These are phyloP conservation scores for Crocidura indochinensis DNA, from an alignment of 2,797 vertebrate species.

Conservation along the genomic window DNA sequence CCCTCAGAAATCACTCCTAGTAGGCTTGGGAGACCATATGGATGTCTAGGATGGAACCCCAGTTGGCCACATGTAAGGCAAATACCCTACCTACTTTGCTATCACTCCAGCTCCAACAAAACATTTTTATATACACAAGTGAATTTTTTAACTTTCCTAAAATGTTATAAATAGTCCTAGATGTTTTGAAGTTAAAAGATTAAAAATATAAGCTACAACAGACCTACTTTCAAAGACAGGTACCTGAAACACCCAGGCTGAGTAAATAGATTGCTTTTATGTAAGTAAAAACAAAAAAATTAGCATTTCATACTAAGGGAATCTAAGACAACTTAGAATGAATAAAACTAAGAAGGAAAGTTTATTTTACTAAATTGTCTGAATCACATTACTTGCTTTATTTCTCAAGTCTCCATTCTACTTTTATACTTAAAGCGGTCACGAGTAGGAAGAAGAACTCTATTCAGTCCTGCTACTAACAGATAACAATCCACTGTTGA, in stretches of 20 bases:
- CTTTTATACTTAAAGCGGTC: not conserved
- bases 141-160: not conserved
- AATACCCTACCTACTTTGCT: no score
- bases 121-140: not conserved
- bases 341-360: slow-evolving; percentile 1
- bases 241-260: not conserved
- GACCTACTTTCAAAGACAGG: not conserved
- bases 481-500: not conserved
- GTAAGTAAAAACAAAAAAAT: slow-evolving; percentile 10
- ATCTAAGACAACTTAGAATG: slow-evolving; percentile 3
- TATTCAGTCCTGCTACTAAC: not conserved
- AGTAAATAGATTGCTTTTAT: not conserved
- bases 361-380: slow-evolving; percentile 2
- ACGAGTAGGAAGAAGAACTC: not conserved
- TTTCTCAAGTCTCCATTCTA: slow-evolving; percentile 3
- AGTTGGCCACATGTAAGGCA: no score
- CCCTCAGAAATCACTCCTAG: no score
- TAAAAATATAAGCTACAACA: not conserved
- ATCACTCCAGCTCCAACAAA: no score
- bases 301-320: not conserved
- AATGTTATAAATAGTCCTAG: not conserved
- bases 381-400: not conserved
- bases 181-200: not conserved
- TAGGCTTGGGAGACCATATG: no score
- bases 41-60: no score